Evolutionary conservation across 1,140 invertebrate species (phyloP), one percentile per base, ranked within the genome.

Genomic region (Hylaeus volcanicus): DNA sequence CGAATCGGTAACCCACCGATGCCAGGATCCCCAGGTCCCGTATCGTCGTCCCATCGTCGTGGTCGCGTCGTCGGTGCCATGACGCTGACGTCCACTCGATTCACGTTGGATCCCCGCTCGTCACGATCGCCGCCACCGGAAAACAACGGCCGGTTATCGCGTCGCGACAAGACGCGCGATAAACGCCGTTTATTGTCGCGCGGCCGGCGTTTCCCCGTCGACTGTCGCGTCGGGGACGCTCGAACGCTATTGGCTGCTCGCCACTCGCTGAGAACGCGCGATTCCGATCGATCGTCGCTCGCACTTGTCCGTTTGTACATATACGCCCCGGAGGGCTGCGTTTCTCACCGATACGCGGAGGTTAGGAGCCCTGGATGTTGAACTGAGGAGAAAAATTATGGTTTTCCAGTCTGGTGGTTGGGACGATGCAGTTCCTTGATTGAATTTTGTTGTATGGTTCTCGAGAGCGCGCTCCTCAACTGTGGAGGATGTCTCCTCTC

Each of bases 1-100:
- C 94, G 91, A 91, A 87, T 69, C 74, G 43, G 69, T 69, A 82
- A 79, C 26, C 60, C 53, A 55, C 70, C 74, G 72, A 79, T 70
- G 51, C 37, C 66, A 61, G 69, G 43, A 70, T 83, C 69, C 1
- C 65, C n/a, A 39, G 71, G 3, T 74, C 73, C 41, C 26, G 83
- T 48, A 56, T 74, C 43, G 56, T 48, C 53, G 58, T 76, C 58
- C 70, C 61, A 26, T 75, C 58, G 26, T 85, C 72, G 9, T 72
- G 53, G 55, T 43, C 39, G 69, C 74, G 26, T 53, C 60, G 51
- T 68, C 56, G 74, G 76, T 74, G 79, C 70, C 79, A 85, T 79
- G 83, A 74, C 79, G 69, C 43, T 37, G 56, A 26, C 37, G 12
- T 53, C 15, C 45, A 6, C 8, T 64, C 26, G 66, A 5, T 58